Conservation (phyloP, 2,113 vertebrate genomes). For the Beaufortia kweichowensis region DNA sequence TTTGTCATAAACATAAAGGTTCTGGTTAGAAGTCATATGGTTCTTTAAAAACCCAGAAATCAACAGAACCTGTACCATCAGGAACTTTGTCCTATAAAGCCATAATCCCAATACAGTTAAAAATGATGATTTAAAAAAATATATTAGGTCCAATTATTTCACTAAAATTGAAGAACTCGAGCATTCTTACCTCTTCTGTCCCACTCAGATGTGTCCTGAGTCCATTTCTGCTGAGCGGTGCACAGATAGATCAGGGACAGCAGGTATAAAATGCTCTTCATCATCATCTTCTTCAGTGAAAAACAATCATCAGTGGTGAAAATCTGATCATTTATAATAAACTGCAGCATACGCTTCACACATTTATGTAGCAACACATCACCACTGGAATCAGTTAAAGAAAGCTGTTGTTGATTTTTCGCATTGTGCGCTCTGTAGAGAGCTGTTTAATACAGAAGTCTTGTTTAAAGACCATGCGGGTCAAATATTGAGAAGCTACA, state of each 20-base stretch:
- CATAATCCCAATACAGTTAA: too few species aligned
- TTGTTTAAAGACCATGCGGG: background rate
- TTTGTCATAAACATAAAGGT: too few species aligned
- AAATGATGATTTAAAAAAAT: too few species aligned
- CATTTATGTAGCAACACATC: constrained; percentile 12
- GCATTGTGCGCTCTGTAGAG: too few species aligned
- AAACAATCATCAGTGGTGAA: constrained; percentile 36
- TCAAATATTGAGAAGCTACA: background rate
- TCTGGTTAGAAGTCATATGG: too few species aligned
- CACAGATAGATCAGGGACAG: constrained; percentile 64
- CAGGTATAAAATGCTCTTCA: constrained; percentile 59
- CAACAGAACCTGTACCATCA: too few species aligned
- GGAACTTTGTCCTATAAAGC: too few species aligned
- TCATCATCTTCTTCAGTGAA: constrained; percentile 49
- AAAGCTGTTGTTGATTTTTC: background rate
- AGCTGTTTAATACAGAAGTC: background rate
- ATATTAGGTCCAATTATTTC: too few species aligned
- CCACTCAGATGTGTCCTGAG: constrained; percentile 56
- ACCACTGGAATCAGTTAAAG: background rate
- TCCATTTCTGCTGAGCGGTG: constrained; percentile 63
- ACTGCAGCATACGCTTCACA: constrained; percentile 41
- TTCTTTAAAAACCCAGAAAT: too few species aligned
- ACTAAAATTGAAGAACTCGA: too few species aligned
- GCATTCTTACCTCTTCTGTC: constrained; percentile 44
- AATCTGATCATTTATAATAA: constrained; percentile 16